Percentiles rank a stretch among this genome's conserved stretches.
phyloP scores from a whole-genome alignment of 2,888 invertebrate species.

The Hypolimnas misippus region DNA sequence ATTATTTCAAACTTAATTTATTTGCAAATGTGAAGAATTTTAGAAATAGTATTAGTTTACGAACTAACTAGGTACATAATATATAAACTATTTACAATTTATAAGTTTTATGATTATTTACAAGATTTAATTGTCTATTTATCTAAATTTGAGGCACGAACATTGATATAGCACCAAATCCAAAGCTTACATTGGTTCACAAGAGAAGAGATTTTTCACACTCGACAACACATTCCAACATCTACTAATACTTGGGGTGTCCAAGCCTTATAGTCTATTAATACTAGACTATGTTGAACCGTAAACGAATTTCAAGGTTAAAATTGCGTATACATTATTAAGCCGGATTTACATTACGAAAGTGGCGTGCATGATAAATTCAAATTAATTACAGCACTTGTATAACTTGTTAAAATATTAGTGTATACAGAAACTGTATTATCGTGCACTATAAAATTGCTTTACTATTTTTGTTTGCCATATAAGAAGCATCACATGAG shows the following conservation, averaged over 20 bases:
- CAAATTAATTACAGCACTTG: too few species aligned
- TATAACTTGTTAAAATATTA: too few species aligned
- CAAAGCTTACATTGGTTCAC: slow-evolving; percentile 49
- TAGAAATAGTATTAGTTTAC: neutral
- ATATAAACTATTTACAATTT: slow-evolving; percentile 28
- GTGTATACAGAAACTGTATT: too few species aligned
- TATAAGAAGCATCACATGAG: too few species aligned
- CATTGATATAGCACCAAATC: slow-evolving; percentile 77
- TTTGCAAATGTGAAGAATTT: neutral
- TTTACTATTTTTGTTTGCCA: too few species aligned
- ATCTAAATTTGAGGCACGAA: slow-evolving; percentile 71
- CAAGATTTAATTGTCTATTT: slow-evolving; percentile 43
- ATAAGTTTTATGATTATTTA: slow-evolving; percentile 44
- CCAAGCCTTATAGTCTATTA: neutral
- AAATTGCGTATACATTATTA: too few species aligned
- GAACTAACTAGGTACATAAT: slow-evolving; percentile 16
- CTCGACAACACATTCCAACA: neutral
- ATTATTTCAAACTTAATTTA: neutral
- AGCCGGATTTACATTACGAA: too few species aligned
- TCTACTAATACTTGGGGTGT: neutral
- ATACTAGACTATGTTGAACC: too few species aligned
- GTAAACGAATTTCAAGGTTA: too few species aligned
- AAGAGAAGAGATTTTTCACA: neutral
- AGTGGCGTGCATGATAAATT: too few species aligned
- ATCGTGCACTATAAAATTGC: too few species aligned